Base-by-base conservation (phyloP, 2,113 vertebrate genomes). In the Malurus elegans region DNA sequence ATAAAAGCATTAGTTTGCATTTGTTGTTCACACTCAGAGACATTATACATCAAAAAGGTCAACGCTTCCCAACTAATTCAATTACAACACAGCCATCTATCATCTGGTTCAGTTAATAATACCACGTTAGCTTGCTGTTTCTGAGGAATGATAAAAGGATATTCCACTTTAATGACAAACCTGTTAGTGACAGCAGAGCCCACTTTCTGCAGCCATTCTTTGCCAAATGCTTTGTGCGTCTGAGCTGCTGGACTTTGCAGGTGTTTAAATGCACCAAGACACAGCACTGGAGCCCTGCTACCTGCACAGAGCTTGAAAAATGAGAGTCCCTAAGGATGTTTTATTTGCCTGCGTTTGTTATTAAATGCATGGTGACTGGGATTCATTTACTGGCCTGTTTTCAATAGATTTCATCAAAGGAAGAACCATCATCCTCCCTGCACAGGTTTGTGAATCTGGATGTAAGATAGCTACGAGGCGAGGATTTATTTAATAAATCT, bases 1-100 rank as follows among this genome's bases (percentile, higher is more conserved):
- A 94, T 95, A 88, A 95, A 96, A 95, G 44, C 95, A 95, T 95
- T 95, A 94, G 90, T 96, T 97, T 94, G 71, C 88, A 76, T 97
- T 97, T 97, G 92, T 96, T 97, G 91, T 57, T 95, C 95, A 84
- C 95, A 90, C 95, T 95, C 91, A 36, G 79, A 90, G 53, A 88
- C 69, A 80, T 73, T 86, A 95, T 89, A 95, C 90, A 93, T 97
- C 96, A 97, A 96, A 95, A 97, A 97, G 96, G 97, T 95, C 97
- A 97, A 85, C 86, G 92, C 91, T 95, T 95, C 90, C 90, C 80
- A 90, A 94, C 96, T 97, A 97, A 97, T 97, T 96, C 92, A 95
- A 97, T 97, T 97, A 97, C 65, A 96, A 91, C 57, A 32, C 53
- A 48, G 83, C 61, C 90, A 97, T 97, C 95, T 84, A 92, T 97